Percentiles rank a stretch among this genome's conserved stretches.
Evolutionary conservation across 1,140 invertebrate genomes (phyloP).

Genomic region (Tetramorium alpestre): DNA sequence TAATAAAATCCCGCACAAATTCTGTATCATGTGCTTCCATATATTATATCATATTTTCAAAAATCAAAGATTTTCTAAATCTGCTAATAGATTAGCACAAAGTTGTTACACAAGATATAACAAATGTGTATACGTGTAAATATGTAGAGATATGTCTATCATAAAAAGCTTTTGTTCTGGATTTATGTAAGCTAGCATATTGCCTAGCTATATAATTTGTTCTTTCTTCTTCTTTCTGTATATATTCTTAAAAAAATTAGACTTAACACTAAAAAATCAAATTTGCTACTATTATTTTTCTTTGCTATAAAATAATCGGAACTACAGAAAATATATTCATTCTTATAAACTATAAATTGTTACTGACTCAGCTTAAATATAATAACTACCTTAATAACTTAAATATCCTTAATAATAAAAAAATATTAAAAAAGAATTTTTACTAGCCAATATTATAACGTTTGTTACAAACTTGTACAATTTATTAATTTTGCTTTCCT

Average conservation of each 20-base stretch:
- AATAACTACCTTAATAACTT: background rate
- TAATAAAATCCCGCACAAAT: background rate
- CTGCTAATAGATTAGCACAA: constrained; percentile 1
- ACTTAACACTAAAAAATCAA: background rate
- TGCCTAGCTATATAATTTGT: constrained; percentile 10
- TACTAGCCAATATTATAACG: background rate
- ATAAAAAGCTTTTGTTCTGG: constrained; percentile 31
- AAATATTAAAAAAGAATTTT: background rate
- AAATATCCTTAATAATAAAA: no score
- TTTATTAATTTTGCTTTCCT: constrained; percentile 35
- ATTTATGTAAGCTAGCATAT: constrained; percentile 33
- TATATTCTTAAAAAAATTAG: constrained; percentile 10
- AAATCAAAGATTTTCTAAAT: constrained; percentile 18
- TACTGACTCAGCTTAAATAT: background rate
- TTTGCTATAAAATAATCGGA: background rate
- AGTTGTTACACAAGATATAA: background rate
- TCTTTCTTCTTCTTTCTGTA: constrained; percentile 35
- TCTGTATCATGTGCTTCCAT: background rate
- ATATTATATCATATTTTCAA: constrained; percentile 17
- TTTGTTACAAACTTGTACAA: background rate
- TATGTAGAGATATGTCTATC: constrained; percentile 14
- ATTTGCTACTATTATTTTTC: background rate
- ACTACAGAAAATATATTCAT: background rate
- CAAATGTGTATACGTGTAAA: background rate
- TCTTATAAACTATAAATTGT: background rate